Evolutionary conservation across 2,113 vertebrate species (phyloP).

Genomic region (zebrafish (Danio rerio)): GRCz12tu NC_133186.1:32677501-32678000

Average conservation of each 20-base stretch:
- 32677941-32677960: too few relatives aligned
- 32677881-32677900: too few relatives aligned
- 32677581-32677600: constrained; percentile 58
- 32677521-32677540: too few relatives aligned
- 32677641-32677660: constrained; percentile 4
- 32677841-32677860: too few relatives aligned
- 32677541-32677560: constrained; percentile 20
- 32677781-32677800: background rate
- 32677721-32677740: constrained; percentile 4
- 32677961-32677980: too few relatives aligned
- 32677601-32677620: constrained; percentile 59
- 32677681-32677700: background rate
- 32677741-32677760: constrained; percentile 5
- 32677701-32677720: background rate
- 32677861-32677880: too few relatives aligned
- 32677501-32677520: too few relatives aligned
- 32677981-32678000: too few relatives aligned
- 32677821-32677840: too few relatives aligned
- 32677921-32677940: too few relatives aligned
- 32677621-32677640: constrained; percentile 58
- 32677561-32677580: constrained; percentile 61
- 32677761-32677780: constrained; percentile 22
- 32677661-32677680: background rate
- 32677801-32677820: constrained; percentile 11
- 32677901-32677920: too few relatives aligned